Evolutionary conservation across 2,888 invertebrate species (phyloP).

Genomic region (Graphium colonna): DNA sequence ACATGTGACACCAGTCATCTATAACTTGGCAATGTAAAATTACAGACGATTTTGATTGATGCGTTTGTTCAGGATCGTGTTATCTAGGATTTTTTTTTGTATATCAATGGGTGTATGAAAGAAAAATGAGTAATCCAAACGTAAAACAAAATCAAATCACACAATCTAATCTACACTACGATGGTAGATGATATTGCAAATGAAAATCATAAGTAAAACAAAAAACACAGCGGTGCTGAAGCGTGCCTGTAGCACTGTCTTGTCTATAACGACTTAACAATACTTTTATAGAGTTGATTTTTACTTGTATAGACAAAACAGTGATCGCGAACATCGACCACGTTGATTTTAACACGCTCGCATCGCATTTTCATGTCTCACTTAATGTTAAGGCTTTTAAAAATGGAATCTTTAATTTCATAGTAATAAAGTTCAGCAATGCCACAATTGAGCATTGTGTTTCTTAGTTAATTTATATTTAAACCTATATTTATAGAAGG

Average conservation of each 20-base stretch:
- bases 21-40: too few relatives aligned
- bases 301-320: conserved; percentile 54
- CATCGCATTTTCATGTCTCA: conserved; percentile 36
- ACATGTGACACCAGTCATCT: too few relatives aligned
- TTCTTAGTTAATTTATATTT: too few relatives aligned
- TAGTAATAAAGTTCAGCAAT: too few relatives aligned
- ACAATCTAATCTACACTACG: conserved; percentile 15
- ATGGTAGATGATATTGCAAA: conserved; percentile 61
- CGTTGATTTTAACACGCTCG: conserved; percentile 49
- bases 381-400: not conserved
- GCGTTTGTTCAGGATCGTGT: too few relatives aligned
- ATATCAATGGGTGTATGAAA: too few relatives aligned
- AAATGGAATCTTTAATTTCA: not conserved
- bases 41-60: too few relatives aligned
- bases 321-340: conserved; percentile 66
- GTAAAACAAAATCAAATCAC: conserved; percentile 2
- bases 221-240: conserved; percentile 63
- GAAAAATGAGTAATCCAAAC: not conserved
- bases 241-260: conserved; percentile 60
- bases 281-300: not conserved
- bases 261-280: conserved; percentile 38
- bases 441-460: too few relatives aligned
- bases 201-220: conserved; percentile 40
- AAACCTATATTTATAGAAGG: too few relatives aligned
- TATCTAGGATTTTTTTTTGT: too few relatives aligned